phyloP scores from a whole-genome alignment of 2,113 vertebrate genomes.

The Candoia aspera region DNA sequence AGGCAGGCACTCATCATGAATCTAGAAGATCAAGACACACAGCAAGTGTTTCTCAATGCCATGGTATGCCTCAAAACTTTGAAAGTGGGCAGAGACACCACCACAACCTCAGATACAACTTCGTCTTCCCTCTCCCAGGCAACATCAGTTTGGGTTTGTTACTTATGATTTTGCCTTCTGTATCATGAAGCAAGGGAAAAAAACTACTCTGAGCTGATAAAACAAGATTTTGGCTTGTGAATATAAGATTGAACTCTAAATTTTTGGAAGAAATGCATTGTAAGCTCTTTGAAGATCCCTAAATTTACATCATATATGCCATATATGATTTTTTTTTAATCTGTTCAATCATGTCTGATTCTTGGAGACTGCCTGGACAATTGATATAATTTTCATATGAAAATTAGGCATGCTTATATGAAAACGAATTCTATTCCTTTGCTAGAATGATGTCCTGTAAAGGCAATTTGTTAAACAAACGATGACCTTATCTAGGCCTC shows the following conservation, averaged over 20 bases:
- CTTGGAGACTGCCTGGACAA: no score
- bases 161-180: not conserved
- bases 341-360: no score
- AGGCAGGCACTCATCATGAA: slow-evolving; percentile 83
- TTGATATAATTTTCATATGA: not conserved
- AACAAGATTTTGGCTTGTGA: not conserved
- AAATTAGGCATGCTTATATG: not conserved
- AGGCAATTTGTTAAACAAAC: not conserved
- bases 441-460: not conserved
- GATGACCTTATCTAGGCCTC: not conserved
- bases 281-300: not conserved
- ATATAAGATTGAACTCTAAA: not conserved
- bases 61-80: no score
- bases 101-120: no score
- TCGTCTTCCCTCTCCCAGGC: not conserved
- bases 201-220: not conserved
- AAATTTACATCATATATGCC: not conserved
- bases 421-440: not conserved
- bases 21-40: slow-evolving; percentile 66
- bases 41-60: not conserved
- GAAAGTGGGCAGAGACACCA: not conserved
- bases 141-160: not conserved
- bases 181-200: not conserved
- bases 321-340: not conserved
- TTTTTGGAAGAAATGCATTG: not conserved